Conservation (phyloP, 2,888 invertebrate genomes). For the Ceratothoa steindachneri region DNA sequence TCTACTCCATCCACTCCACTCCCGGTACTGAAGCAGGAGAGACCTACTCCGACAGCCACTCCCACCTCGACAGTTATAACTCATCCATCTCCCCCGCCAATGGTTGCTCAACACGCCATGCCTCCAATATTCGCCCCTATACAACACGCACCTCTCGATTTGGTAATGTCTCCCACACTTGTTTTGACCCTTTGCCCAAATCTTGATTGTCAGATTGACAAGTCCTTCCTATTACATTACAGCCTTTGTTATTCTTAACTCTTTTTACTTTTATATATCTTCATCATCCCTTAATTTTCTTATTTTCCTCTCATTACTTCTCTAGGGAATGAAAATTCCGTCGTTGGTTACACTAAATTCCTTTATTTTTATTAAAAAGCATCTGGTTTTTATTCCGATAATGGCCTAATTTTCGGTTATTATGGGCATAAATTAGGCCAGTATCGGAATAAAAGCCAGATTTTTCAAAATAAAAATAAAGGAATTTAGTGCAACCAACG, state of each 20-base stretch:
- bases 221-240: background rate
- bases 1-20: background rate
- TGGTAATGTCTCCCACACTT: constrained; percentile 18
- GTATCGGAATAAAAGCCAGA: no score
- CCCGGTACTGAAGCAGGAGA: constrained; percentile 29
- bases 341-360: no score
- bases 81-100: constrained; percentile 30
- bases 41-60: constrained; percentile 36
- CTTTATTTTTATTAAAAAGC: no score
- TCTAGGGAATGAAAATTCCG: no score
- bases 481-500: no score
- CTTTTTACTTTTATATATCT: no score
- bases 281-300: no score
- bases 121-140: constrained; percentile 42
- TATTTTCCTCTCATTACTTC: no score
- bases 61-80: constrained; percentile 34
- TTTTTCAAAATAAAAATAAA: no score
- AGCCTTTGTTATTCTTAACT: background rate
- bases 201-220: background rate
- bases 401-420: no score
- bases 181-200: background rate
- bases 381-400: no score
- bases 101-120: constrained; percentile 26
- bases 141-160: constrained; percentile 44
- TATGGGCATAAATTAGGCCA: no score